Evolutionary conservation across 2,113 vertebrate species (phyloP).

Genomic region (Hepsetus odoe): DNA sequence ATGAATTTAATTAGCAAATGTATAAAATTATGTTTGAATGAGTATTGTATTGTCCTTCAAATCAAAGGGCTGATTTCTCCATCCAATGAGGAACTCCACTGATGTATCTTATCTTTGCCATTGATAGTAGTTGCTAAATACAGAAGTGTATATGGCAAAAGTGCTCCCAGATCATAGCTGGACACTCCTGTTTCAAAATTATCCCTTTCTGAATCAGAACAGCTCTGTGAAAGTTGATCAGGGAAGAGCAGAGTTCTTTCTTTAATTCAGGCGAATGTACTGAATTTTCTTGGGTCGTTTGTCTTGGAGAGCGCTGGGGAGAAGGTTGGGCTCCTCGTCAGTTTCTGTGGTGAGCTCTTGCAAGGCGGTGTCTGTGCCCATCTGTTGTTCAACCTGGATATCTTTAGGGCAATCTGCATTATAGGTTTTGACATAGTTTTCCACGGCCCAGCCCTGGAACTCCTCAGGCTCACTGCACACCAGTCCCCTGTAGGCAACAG

Average conservation of each 20-base stretch:
- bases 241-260: not conserved
- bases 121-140: not conserved
- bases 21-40: not conserved
- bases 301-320: slow-evolving; percentile 62
- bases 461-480: slow-evolving; percentile 86
- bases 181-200: not conserved
- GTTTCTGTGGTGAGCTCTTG: slow-evolving; percentile 78
- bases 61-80: not conserved
- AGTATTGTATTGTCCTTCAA: not conserved
- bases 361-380: slow-evolving; percentile 68
- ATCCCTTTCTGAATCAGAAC: not conserved
- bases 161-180: not conserved
- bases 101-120: not conserved
- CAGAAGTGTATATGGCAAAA: not conserved
- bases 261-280: slow-evolving; percentile 74
- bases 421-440: slow-evolving; percentile 92
- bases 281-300: slow-evolving; percentile 62
- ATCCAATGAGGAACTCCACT: not conserved
- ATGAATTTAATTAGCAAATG: not conserved
- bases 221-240: not conserved
- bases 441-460: slow-evolving; percentile 90
- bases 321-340: slow-evolving; percentile 72
- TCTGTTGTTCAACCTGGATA: slow-evolving; percentile 71
- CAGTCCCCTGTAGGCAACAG: slow-evolving; percentile 84
- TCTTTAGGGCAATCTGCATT: slow-evolving; percentile 95